Evolutionary conservation across 2,797 vertebrate genomes (phyloP), one percentile per base, ranked within the genome.

Genomic region (Arnoldichthys spilopterus): DNA sequence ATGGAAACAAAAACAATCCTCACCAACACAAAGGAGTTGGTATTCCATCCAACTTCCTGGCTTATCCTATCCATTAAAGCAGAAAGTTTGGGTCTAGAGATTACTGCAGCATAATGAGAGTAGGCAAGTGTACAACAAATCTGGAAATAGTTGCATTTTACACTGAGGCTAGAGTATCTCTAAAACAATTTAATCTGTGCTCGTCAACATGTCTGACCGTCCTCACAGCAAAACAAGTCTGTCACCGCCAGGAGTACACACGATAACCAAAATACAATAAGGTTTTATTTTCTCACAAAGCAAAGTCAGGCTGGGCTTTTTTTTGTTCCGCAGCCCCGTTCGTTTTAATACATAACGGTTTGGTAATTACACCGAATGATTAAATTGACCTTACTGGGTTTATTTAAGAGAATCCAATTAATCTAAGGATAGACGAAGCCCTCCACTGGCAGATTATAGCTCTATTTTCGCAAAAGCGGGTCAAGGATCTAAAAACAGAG

Each of bases 331-430:
- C 62, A 40, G 30, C 51, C 30, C 64, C 75, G 5, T 88, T 86
- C 82, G 69, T 86, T 80, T 83, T 80, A 88, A 85, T 85, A 80
- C 74, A 84, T 76, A 83, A 82, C 81, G 76, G 89, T 89, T 86
- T 92, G 76, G 87, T 91, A 93, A 93, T 93, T 92, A 92, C 89
- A 90, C 85, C 79, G 84, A 92, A 91, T 92, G 90, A 92, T 93
- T 92, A 90, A 92, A 94, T 92, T 93, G 90, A 92, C 92, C 90
- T 91, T 83, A 79, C 85, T 81, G 87, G 85, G 88, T 91, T 89
- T 91, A 86, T 90, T 87, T 85, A 80, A 86, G 81, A 87, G 88
- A 89, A 90, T 91, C 88, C 80, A 91, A 92, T 92, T 91, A 84
- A 90, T 90, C 87, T 86, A 84, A 85, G 75, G 3, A 34, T 78